These are phyloP conservation scores for Adelognathus sp. DNA, from an alignment of 2,888 invertebrate species.

Conservation along the genomic window DNA sequence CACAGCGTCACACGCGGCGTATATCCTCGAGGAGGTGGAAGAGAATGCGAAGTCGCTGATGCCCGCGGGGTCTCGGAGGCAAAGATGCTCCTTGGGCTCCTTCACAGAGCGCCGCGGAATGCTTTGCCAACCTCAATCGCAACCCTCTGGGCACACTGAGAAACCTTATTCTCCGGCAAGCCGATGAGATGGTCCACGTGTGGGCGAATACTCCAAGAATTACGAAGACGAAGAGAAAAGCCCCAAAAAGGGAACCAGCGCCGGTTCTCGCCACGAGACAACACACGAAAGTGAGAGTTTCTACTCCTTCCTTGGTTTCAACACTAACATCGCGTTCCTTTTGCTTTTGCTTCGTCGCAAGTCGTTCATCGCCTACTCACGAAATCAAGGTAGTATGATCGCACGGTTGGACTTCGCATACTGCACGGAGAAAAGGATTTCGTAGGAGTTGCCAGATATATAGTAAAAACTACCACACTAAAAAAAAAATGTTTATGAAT, in stretches of 20 bases:
- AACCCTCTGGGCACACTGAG: slow-evolving; percentile 35
- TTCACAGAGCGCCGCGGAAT: slow-evolving; percentile 67
- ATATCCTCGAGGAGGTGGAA: slow-evolving; percentile 16
- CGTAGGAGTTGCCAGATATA: no score
- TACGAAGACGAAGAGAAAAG: slow-evolving; percentile 41
- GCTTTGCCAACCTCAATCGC: slow-evolving; percentile 70
- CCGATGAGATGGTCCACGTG: slow-evolving; percentile 38
- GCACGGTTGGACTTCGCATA: no score
- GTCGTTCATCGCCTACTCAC: slow-evolving; percentile 47
- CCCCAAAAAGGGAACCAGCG: neutral
- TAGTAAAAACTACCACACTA: no score
- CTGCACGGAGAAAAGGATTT: no score
- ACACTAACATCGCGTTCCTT: slow-evolving; percentile 1
- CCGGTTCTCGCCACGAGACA: slow-evolving; percentile 47
- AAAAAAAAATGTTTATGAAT: no score
- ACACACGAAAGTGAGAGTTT: slow-evolving; percentile 39
- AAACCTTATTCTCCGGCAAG: slow-evolving; percentile 39
- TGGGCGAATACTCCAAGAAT: slow-evolving; percentile 54
- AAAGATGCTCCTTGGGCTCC: slow-evolving; percentile 57
- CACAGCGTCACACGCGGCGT: slow-evolving; percentile 28
- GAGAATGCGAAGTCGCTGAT: slow-evolving; percentile 42
- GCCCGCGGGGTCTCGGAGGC: slow-evolving; percentile 32
- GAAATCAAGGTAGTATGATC: no score
- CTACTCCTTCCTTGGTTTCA: slow-evolving; percentile 13
- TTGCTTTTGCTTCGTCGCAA: neutral